Conservation (phyloP, 2,113 vertebrate genomes). For the Channa argus region DNA sequence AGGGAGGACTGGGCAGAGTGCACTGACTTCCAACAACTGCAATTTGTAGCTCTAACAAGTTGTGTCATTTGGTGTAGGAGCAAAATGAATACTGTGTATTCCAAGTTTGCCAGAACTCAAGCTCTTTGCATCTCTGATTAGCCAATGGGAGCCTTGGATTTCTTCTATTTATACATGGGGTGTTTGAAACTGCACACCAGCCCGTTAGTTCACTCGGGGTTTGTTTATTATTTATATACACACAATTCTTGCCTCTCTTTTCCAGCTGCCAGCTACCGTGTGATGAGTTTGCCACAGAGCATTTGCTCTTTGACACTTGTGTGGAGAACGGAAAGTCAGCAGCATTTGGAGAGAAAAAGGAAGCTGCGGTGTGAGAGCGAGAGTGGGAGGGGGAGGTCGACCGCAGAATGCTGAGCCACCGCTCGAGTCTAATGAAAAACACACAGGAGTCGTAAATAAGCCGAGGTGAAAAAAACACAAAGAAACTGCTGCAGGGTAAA, state of each 20-base stretch:
- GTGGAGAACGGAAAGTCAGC: conserved; percentile 36
- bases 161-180: not conserved
- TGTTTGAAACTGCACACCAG: not conserved
- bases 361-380: conserved; percentile 10
- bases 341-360: conserved; percentile 1
- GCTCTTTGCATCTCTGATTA: no score
- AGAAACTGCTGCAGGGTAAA: not conserved
- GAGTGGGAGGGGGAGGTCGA: conserved; percentile 8
- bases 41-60: no score
- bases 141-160: not conserved
- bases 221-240: not conserved
- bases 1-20: no score
- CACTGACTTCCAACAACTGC: no score
- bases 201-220: not conserved
- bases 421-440: conserved; percentile 43
- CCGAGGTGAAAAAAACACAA: conserved; percentile 35
- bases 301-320: conserved; percentile 30
- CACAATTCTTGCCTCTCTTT: not conserved
- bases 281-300: conserved; percentile 3
- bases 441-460: conserved; percentile 20
- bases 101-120: no score
- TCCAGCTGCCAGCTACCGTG: conserved; percentile 3
- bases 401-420: conserved; percentile 22
- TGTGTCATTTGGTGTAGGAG: no score
- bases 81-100: no score